Evolutionary conservation across 2,113 vertebrate genomes (phyloP), one percentile per base, ranked within the genome.

Genomic region (Dipodomys stephensi): DNA sequence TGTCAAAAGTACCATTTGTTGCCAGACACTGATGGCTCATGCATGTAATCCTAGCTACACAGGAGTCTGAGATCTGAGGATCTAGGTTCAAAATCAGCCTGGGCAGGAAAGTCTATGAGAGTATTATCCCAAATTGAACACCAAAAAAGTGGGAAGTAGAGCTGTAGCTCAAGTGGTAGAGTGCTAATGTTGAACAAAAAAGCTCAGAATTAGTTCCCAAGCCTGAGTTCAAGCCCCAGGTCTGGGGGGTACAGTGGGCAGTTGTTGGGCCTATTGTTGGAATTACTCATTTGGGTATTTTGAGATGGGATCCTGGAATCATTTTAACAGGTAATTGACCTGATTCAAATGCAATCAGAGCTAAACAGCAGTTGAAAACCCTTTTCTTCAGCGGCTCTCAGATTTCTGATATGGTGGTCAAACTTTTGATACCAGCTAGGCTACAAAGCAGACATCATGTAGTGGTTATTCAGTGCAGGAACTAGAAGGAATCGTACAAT

Each of bases 1-100:
- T 92, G 27, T 93, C 86, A 35, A 84, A 90, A 92, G 89, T 81
- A 89, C 20, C 71, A 76, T 57, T 57, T 18, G 15, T 57, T 57
- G 53, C 53, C 12, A 57, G 4, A 13, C 15, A 57, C 15, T 4
- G 53, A 57, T 57, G 53, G 53, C 15, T 57, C 53, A 57, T 18
- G 53, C 15, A 15, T 57, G 13, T 57, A 57, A 18, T 57, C 53
- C 53, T 57, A 13, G 15, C 15, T 57, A 57, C 53, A 13, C 53
- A 57, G 12, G 12, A 18, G 12, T 15, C 49, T 49, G 9, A 49
- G 49, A 49, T 49, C 49, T 49, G 53, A 57, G 53, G 53, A 57
- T 18, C 15, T 1, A 57, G 53, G 53, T 57, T 16, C 53, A 57
- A 57, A 57, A 57, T 13, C 53, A 57, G 53, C 53, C 53, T 4